Base-by-base conservation (phyloP, 2,113 vertebrate genomes). In the Lipophrys pholis region DNA sequence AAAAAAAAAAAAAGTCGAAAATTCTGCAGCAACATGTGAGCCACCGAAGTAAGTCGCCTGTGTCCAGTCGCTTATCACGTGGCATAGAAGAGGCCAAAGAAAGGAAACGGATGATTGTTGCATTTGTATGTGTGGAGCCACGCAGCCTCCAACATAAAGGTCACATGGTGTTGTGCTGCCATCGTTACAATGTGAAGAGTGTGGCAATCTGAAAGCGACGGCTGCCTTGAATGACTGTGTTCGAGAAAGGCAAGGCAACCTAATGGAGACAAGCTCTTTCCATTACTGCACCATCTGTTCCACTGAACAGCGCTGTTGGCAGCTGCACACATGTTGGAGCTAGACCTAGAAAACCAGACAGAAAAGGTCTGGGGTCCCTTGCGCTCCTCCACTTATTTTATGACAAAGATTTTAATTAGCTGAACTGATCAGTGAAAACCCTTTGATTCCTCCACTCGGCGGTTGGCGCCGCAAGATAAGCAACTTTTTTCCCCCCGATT, bases 201-300 rank as follows among this genome's bases (percentile, higher is more conserved):
- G 71, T 62, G 68, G 60, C 70, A 69, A 67, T 77, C 52, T 73
- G 59, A 76, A 84, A 73, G 82, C 50, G 30, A 59, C 48, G 84
- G 78, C 74, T 83, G 75, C 69, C 67, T 81, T 85, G 69, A 79
- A 83, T 77, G 75, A 68, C 73, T 78, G 43, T 69, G 76, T 86
- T 78, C 80, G 41, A 80, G 79, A 63, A 72, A 88, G 75, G 82
- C 81, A 69, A 73, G 51, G 59, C 60, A 11, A 36, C 21, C 80
- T 92, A 90, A 91, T 90, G 82, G 90, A 89, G 89, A 93, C 88
- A 88, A 85, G 81, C 87, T 90, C 87, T 87, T 89, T 90, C 83
- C 82, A 87, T 90, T 90, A 86, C 70, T 43, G 46, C 53, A 54
- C 89, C 91, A 93, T 93, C 89, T 92, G 91, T 87, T 90, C 84